These are phyloP conservation scores for Aphodius granarius DNA, from an alignment of 2,888 invertebrate genomes.

Conservation along the genomic window DNA sequence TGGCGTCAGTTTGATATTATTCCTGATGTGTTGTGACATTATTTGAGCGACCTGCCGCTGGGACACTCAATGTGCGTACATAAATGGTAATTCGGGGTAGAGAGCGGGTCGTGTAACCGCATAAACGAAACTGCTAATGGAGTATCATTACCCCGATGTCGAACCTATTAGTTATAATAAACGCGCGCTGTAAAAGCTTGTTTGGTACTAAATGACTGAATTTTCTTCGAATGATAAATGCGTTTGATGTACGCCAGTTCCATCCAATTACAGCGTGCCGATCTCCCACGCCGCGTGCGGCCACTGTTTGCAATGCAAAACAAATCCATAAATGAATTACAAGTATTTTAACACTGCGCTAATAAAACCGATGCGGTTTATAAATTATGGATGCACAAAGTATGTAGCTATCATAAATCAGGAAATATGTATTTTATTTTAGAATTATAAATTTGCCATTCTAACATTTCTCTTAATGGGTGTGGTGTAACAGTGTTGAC, in stretches of 20 bases:
- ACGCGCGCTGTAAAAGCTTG: conserved; percentile 12
- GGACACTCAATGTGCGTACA: background rate
- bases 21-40: background rate
- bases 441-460: background rate
- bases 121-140: conserved; percentile 6
- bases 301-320: background rate
- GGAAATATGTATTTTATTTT: background rate
- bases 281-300: background rate
- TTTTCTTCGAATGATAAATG: conserved; percentile 8
- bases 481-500: too few species aligned
- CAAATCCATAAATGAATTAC: background rate
- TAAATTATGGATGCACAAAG: background rate
- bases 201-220: conserved; percentile 2
- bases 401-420: background rate
- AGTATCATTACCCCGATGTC: conserved; percentile 12
- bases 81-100: background rate
- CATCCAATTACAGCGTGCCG: background rate
- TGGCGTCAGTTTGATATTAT: background rate
- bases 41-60: background rate
- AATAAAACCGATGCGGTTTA: background rate
- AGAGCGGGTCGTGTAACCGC: background rate
- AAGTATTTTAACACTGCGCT: background rate
- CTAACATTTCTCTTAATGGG: too few species aligned
- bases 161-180: conserved; percentile 15
- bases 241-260: background rate